Conservation (phyloP, 2,113 vertebrate genomes). For the Anoura caudifer region DNA sequence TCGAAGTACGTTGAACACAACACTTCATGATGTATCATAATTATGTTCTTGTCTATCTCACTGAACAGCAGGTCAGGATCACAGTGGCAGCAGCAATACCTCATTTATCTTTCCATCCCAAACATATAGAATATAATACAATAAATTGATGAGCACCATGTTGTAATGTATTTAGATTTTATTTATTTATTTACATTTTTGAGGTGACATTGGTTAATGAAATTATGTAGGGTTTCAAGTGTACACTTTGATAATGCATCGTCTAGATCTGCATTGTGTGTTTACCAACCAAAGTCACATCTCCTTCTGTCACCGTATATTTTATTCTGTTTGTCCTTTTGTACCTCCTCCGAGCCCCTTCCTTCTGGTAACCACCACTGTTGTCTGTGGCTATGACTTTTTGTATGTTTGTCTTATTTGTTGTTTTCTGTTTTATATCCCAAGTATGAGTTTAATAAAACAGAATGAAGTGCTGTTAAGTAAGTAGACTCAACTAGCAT, state of each 20-base stretch:
- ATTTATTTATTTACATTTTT: not conserved
- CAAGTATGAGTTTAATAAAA: not conserved
- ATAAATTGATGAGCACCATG: not conserved
- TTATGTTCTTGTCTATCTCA: not conserved
- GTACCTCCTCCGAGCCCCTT: not conserved
- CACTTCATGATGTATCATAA: not conserved
- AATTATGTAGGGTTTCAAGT: not conserved
- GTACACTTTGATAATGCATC: not conserved
- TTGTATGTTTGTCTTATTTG: not conserved
- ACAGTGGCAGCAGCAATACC: not conserved
- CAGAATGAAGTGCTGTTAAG: not conserved
- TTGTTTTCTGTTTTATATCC: not conserved
- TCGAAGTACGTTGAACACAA: not conserved
- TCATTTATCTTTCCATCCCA: not conserved
- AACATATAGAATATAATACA: not conserved
- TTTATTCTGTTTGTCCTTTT: not conserved
- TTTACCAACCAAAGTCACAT: not conserved
- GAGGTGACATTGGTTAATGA: not conserved
- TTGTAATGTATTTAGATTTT: not conserved
- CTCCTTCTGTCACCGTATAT: not conserved
- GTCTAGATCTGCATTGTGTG: not conserved
- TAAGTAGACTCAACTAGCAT: not conserved
- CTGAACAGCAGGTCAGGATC: not conserved
- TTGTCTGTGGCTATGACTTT: not conserved
- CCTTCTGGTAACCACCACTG: not conserved